These are phyloP conservation scores for Premnoplex brunnescens DNA, from an alignment of 2,797 vertebrate genomes.

Conservation along the genomic window DNA sequence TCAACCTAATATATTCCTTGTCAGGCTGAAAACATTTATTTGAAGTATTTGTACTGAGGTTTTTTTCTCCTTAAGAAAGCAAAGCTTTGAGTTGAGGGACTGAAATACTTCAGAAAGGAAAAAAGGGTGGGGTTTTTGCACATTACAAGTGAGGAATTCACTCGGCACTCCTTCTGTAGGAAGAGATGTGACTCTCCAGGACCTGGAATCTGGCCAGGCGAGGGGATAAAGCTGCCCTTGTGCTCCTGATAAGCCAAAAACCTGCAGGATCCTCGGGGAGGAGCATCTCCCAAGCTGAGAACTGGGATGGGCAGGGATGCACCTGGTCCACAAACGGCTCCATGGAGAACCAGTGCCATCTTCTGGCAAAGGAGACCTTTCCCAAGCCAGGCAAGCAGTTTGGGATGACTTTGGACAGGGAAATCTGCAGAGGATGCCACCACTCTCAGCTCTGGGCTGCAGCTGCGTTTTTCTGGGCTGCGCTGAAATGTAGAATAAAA, in stretches of 20 bases:
- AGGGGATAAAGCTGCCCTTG: neutral
- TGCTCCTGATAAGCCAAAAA: neutral
- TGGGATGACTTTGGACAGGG: fast-evolving
- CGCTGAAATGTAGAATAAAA: neutral
- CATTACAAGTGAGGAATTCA: neutral
- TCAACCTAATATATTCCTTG: neutral
- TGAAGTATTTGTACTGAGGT: neutral
- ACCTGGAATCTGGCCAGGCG: neutral
- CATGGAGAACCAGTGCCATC: constrained; percentile 44
- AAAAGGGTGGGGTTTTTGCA: no score
- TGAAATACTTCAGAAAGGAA: neutral
- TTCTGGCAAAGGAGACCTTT: neutral
- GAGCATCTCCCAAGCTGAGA: fast-evolving
- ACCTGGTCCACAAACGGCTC: neutral
- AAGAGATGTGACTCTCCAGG: neutral
- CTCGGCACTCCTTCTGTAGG: fast-evolving
- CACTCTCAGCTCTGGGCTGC: fast-evolving
- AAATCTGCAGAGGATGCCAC: neutral
- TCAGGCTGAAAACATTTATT: fast-evolving
- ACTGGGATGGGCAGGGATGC: neutral
- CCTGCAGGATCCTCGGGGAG: fast-evolving
- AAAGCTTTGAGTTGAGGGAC: neutral
- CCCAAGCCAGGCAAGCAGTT: fast-evolving
- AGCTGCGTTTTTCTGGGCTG: fast-evolving
- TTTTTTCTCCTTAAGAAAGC: neutral